These are phyloP conservation scores for Iguana delicatissima DNA, from an alignment of 2,797 vertebrate species.

Conservation along the genomic window DNA sequence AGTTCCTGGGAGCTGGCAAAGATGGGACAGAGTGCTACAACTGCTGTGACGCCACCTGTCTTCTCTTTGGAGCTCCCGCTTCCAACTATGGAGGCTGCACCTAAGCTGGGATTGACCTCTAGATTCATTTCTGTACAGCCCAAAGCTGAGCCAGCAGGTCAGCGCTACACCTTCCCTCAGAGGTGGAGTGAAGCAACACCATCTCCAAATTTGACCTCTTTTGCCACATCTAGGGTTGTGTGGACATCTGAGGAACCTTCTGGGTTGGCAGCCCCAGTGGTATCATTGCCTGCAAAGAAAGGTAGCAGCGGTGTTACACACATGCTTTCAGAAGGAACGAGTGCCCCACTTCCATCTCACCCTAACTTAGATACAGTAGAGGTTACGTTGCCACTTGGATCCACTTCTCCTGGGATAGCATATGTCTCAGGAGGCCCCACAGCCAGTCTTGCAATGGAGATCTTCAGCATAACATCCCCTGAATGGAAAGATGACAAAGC, in stretches of 20 bases:
- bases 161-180: not conserved
- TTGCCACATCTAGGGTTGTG: not conserved
- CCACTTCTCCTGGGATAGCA: not conserved
- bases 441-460: not conserved
- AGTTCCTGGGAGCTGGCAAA: not conserved
- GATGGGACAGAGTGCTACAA: not conserved
- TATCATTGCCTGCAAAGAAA: not conserved
- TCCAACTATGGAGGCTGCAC: too few species aligned
- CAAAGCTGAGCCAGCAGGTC: too few species aligned
- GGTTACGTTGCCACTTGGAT: not conserved
- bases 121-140: not conserved
- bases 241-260: not conserved
- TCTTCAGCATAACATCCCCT: not conserved
- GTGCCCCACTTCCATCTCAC: not conserved
- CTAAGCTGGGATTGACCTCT: not conserved
- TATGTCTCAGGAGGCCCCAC: not conserved
- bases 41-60: not conserved
- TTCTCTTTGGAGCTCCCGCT: not conserved
- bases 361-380: too few species aligned
- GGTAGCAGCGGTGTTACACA: too few species aligned
- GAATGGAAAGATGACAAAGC: not conserved
- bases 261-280: not conserved
- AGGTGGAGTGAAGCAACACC: not conserved
- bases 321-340: not conserved
- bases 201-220: not conserved